Conservation (phyloP, 2,113 vertebrate genomes). For the Capra hircus region DNA sequence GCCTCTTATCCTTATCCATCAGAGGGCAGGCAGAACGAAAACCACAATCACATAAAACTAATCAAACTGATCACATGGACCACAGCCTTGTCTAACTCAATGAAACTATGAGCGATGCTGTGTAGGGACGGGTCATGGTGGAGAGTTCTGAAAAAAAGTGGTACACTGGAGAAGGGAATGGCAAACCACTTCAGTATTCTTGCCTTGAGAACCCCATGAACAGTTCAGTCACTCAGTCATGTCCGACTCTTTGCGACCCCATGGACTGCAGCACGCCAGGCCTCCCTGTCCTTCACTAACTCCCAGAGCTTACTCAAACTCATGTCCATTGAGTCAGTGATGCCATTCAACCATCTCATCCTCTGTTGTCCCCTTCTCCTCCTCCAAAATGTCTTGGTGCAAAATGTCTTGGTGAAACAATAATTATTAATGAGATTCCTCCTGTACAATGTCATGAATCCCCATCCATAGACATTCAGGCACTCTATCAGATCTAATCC, state of each 20-base stretch:
- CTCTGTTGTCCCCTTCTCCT: background rate
- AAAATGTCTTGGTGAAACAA: background rate
- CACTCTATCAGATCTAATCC: background rate
- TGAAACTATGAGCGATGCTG: background rate
- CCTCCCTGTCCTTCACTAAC: background rate
- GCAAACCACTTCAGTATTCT: background rate
- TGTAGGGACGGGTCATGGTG: background rate
- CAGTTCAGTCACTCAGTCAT: background rate
- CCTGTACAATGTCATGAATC: background rate
- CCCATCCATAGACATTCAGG: background rate
- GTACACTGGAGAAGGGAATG: background rate
- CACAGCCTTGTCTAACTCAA: background rate
- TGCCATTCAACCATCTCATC: background rate
- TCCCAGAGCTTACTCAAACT: background rate
- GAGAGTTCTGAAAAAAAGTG: background rate
- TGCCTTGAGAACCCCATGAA: background rate
- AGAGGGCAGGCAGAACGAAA: rapidly evolving
- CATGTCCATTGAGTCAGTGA: background rate
- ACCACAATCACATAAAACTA: background rate
- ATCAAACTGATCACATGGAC: background rate
- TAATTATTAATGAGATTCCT: background rate
- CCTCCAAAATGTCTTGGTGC: background rate
- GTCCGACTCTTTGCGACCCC: background rate
- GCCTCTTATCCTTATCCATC: background rate
- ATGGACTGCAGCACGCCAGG: background rate